Evolutionary conservation across 2,888 invertebrate species (phyloP).

Genomic region (Philereme vetulata): DNA sequence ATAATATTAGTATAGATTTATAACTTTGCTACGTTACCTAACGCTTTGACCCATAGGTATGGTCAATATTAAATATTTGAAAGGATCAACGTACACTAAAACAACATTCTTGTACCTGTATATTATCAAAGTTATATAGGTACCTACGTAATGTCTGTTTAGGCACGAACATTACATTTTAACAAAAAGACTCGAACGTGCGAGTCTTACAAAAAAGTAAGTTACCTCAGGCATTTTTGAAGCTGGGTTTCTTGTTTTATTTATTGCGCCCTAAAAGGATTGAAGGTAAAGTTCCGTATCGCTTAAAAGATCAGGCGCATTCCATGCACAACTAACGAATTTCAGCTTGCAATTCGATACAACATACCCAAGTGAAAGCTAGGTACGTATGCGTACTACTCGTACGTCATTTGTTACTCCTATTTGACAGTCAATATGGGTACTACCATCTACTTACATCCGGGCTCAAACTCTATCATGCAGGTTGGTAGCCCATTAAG

Average conservation of each 20-base stretch:
- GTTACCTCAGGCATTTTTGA: constrained; percentile 5
- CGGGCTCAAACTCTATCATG: constrained; percentile 16
- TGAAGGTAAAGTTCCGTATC: constrained; percentile 14
- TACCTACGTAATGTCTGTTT: too few species aligned
- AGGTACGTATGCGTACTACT: too few species aligned
- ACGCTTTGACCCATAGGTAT: too few species aligned
- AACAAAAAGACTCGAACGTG: not conserved
- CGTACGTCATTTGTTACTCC: too few species aligned
- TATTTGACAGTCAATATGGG: constrained; percentile 1
- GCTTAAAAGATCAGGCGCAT: constrained; percentile 25
- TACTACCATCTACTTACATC: not conserved
- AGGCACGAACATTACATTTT: too few species aligned
- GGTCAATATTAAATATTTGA: too few species aligned
- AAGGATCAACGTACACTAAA: too few species aligned
- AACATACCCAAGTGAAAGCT: constrained; percentile 2
- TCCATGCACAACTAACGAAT: constrained; percentile 27
- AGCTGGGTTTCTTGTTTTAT: constrained; percentile 17
- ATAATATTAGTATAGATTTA: too few species aligned
- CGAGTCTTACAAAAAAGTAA: constrained; percentile 12
- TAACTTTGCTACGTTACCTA: too few species aligned
- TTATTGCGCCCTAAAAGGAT: constrained; percentile 12
- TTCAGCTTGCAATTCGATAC: constrained; percentile 20
- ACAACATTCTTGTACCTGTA: too few species aligned
- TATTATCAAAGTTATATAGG: too few species aligned
- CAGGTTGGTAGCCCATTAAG: constrained; percentile 4